These are phyloP conservation scores for Pachydiplax longipennis DNA, from an alignment of 2,888 invertebrate species.

Conservation along the genomic window DNA sequence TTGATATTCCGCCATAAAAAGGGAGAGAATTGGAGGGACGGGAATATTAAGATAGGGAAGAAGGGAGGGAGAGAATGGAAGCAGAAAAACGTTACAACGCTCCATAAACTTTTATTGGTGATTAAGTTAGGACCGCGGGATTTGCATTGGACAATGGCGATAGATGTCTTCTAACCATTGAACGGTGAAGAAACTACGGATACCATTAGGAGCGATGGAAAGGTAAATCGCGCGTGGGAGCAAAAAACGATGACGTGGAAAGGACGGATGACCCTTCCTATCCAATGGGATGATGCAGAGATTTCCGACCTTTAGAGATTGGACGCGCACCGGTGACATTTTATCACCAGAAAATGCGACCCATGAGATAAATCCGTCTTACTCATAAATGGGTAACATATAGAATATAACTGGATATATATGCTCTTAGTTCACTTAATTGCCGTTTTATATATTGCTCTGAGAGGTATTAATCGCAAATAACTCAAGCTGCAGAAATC, in stretches of 20 bases:
- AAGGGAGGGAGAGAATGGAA: not conserved
- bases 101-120: not conserved
- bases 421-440: no score
- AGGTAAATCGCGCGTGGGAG: not conserved
- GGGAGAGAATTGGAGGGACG: not conserved
- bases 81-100: not conserved
- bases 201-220: not conserved
- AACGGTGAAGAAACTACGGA: not conserved
- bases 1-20: not conserved
- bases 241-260: not conserved
- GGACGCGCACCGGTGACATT: no score
- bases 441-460: no score
- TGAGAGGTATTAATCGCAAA: no score
- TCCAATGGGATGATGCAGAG: not conserved
- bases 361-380: no score
- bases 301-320: no score
- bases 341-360: no score
- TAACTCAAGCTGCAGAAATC: no score
- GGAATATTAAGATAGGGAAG: not conserved
- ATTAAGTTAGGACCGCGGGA: not conserved
- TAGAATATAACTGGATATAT: no score
- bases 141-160: not conserved
- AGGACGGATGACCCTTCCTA: not conserved
- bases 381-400: no score
- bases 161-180: no score